Percentiles rank a stretch among this genome's conserved stretches.
Evolutionary conservation across 2,888 invertebrate species (phyloP).

Genomic region (Sympetrum striolatum): DNA sequence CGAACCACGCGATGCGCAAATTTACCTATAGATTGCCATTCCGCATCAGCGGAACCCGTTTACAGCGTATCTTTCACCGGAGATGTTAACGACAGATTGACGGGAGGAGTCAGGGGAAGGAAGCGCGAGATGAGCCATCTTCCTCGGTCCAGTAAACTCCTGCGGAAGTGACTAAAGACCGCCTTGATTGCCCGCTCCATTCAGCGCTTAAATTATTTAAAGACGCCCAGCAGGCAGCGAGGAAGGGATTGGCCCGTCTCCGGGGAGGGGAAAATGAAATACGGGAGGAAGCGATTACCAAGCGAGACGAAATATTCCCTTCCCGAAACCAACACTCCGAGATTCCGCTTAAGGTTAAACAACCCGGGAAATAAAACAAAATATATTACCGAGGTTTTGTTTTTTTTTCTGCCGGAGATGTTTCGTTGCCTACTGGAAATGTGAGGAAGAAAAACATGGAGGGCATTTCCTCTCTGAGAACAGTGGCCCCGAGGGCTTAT

Average conservation of each 20-base stretch:
- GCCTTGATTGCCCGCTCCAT: background rate
- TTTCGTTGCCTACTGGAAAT: background rate
- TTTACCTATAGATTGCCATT: background rate
- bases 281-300: background rate
- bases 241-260: background rate
- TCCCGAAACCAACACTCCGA: background rate
- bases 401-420: background rate
- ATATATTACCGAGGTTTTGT: background rate
- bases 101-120: background rate
- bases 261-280: background rate
- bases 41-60: background rate
- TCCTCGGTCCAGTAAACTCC: background rate
- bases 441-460: background rate
- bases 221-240: background rate
- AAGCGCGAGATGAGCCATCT: background rate
- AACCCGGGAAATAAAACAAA: background rate
- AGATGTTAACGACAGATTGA: background rate
- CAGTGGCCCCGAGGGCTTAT: background rate
- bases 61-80: background rate
- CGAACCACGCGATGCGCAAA: background rate
- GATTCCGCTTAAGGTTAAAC: background rate
- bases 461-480: background rate
- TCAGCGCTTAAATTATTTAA: slow-evolving; percentile 14
- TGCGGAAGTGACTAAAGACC: background rate
- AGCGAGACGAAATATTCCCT: background rate